Conservation (phyloP, 2,888 invertebrate species). For the Stictocephala bisonia region DNA sequence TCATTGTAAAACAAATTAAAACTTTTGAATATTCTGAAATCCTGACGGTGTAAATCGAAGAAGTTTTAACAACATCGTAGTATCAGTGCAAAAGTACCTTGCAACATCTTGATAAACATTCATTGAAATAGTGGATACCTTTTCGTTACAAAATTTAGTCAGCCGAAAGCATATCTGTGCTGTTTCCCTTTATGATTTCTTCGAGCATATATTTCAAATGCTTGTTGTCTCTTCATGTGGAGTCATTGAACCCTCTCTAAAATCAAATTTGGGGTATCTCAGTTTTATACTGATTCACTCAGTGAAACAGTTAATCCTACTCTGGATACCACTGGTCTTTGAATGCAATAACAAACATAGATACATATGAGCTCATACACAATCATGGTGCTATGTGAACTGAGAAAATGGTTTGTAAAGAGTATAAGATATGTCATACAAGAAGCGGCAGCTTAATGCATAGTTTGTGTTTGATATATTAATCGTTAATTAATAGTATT, state of each 20-base stretch:
- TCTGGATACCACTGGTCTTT: not conserved
- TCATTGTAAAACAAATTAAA: not conserved
- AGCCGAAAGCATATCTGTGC: not conserved
- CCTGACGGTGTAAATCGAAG: not conserved
- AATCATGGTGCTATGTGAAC: too few relatives aligned
- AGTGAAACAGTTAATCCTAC: not conserved
- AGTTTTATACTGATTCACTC: not conserved
- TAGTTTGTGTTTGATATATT: too few relatives aligned
- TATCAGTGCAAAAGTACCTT: not conserved
- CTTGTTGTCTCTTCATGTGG: conserved; percentile 4
- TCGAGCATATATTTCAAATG: conserved; percentile 5
- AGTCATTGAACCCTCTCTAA: not conserved
- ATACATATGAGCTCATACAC: too few relatives aligned
- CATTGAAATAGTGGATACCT: not conserved
- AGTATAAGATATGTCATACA: too few relatives aligned
- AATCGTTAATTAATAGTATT: too few relatives aligned
- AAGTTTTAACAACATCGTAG: not conserved
- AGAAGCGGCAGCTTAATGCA: too few relatives aligned
- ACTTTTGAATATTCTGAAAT: not conserved
- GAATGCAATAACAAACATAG: too few relatives aligned
- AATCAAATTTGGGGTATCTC: not conserved
- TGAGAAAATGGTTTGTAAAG: too few relatives aligned
- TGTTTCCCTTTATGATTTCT: conserved; percentile 3
- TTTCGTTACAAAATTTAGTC: conserved; percentile 10
- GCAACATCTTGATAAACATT: conserved; percentile 14